Evolutionary conservation across 2,113 vertebrate species (phyloP).

Genomic region (Hippocampus mohnikei): DNA sequence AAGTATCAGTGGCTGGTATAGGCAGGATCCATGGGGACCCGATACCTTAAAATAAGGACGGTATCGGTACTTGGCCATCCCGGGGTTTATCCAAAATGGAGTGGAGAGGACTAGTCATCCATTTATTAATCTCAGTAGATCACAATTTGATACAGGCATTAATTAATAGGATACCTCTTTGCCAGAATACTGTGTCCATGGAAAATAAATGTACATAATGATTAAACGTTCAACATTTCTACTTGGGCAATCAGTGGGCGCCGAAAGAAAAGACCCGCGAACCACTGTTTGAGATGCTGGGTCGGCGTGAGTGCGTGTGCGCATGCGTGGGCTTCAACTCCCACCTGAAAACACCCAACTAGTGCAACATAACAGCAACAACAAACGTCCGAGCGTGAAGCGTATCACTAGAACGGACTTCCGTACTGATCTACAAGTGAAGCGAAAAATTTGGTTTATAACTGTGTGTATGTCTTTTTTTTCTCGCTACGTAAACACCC

Average conservation of each 20-base stretch:
- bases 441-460: not conserved
- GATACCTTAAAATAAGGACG: too few relatives aligned
- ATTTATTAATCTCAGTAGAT: too few relatives aligned
- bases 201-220: too few relatives aligned
- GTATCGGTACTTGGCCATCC: too few relatives aligned
- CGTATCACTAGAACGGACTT: not conserved
- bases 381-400: not conserved
- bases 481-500: not conserved
- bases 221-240: not conserved
- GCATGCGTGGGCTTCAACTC: conserved; percentile 19
- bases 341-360: conserved; percentile 52
- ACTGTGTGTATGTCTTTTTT: not conserved
- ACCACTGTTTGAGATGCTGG: not conserved
- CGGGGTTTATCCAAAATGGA: too few relatives aligned
- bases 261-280: not conserved
- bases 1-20: too few relatives aligned
- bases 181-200: too few relatives aligned
- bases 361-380: conserved; percentile 32
- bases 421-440: not conserved
- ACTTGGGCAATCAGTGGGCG: not conserved
- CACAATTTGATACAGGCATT: too few relatives aligned
- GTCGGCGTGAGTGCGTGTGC: conserved; percentile 13
- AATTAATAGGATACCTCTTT: too few relatives aligned
- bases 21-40: too few relatives aligned
- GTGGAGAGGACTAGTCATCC: too few relatives aligned